Conservation (phyloP, 1,140 invertebrate species). For the Nephotettix cincticeps region DNA sequence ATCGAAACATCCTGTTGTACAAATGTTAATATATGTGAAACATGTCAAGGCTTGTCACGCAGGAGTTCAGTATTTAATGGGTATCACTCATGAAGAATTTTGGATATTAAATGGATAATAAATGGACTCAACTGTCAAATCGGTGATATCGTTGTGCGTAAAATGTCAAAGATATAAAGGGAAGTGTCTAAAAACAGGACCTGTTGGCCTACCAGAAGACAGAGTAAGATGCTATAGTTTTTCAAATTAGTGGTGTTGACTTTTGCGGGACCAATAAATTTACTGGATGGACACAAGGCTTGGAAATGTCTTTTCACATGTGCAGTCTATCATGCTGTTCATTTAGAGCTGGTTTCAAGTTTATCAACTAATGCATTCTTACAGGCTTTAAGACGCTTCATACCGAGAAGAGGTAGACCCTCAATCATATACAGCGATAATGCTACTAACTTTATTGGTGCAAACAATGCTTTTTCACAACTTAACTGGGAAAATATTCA, state of each 20-base stretch:
- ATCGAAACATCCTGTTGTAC: neutral
- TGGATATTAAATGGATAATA: conserved; percentile 1
- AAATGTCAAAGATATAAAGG: neutral
- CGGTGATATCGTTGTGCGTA: neutral
- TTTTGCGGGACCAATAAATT: conserved; percentile 42
- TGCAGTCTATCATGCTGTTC: conserved; percentile 42
- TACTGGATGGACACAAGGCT: conserved; percentile 37
- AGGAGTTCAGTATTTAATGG: neutral
- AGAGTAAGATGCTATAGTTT: conserved; percentile 38
- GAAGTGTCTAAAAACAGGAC: neutral
- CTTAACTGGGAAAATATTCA: neutral
- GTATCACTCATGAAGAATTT: conserved; percentile 2
- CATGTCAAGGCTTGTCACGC: neutral
- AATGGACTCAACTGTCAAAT: conserved; percentile 1
- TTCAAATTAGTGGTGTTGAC: conserved; percentile 40
- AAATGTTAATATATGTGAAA: neutral
- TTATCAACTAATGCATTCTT: neutral
- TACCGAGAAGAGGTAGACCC: conserved; percentile 43
- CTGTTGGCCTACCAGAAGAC: conserved; percentile 26
- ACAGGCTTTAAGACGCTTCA: conserved; percentile 38
- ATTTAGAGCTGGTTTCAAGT: neutral
- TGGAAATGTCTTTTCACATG: conserved; percentile 47
- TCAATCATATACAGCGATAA: conserved; percentile 46
- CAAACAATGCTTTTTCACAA: neutral
- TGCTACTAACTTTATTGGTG: conserved; percentile 44